Evolutionary conservation across 2,888 invertebrate genomes (phyloP).

Genomic region (Apamea monoglypha): DNA sequence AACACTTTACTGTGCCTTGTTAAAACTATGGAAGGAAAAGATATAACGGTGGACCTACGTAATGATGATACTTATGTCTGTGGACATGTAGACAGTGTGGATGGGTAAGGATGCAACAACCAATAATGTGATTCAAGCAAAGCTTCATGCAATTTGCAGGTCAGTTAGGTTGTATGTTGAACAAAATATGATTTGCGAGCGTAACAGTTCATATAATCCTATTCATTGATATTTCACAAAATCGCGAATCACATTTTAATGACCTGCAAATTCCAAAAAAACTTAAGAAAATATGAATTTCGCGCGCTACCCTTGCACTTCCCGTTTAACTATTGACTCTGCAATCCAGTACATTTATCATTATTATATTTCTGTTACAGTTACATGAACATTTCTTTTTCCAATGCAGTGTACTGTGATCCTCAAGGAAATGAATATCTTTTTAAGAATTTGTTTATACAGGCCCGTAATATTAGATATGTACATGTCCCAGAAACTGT

Average conservation of each 20-base stretch:
- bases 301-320: not conserved
- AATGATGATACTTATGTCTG: conserved; percentile 92
- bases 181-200: not conserved
- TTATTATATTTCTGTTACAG: conserved; percentile 79
- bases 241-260: not conserved
- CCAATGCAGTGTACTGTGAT: conserved; percentile 91
- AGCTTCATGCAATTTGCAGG: not conserved
- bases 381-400: conserved; percentile 92
- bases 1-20: conserved; percentile 92
- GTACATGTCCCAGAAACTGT: conserved; percentile 92
- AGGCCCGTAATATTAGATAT: conserved; percentile 92
- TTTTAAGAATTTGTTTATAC: conserved; percentile 92
- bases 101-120: conserved; percentile 88
- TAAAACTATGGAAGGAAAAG: conserved; percentile 91
- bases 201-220: not conserved
- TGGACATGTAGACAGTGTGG: conserved; percentile 91
- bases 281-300: not conserved
- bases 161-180: not conserved
- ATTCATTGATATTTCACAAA: not conserved
- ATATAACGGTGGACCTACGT: conserved; percentile 92
- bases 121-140: not conserved
- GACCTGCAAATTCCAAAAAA: not conserved
- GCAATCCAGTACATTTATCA: not conserved
- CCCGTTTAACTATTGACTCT: not conserved
- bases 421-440: conserved; percentile 90